Conservation (phyloP, 2,113 vertebrate species). For the Acanthochromis polyacanthus region DNA sequence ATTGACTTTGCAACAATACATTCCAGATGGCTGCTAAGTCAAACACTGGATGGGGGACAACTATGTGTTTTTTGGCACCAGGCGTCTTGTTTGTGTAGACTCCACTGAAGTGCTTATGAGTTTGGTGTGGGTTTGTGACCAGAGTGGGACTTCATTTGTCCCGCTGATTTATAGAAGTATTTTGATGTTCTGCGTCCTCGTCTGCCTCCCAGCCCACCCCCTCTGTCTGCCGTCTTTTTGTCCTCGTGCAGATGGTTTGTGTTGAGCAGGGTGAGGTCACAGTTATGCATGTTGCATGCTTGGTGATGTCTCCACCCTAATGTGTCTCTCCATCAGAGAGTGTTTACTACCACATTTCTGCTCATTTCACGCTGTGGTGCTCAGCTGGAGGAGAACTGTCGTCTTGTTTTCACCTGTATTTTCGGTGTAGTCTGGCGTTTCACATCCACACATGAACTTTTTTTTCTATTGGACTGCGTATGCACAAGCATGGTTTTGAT, state of each 20-base stretch:
- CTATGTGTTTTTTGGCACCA: conserved; percentile 49
- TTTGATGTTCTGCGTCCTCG: conserved; percentile 47
- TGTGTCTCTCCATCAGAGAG: conserved; percentile 33
- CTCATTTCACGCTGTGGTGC: conserved; percentile 27
- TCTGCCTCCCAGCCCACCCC: conserved; percentile 28
- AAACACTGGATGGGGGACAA: conserved; percentile 52
- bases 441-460: background rate
- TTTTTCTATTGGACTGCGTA: background rate
- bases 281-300: conserved; percentile 46
- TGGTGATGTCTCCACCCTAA: conserved; percentile 51
- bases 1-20: conserved; percentile 31
- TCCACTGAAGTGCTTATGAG: conserved; percentile 25
- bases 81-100: conserved; percentile 64
- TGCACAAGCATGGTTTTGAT: background rate
- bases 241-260: conserved; percentile 63
- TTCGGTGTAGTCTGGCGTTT: background rate
- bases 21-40: conserved; percentile 62
- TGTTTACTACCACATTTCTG: conserved; percentile 36
- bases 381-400: background rate
- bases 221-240: conserved; percentile 16
- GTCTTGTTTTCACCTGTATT: conserved; percentile 15
- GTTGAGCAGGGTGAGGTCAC: conserved; percentile 67
- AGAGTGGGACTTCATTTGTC: conserved; percentile 43
- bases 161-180: conserved; percentile 69
- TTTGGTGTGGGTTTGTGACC: conserved; percentile 52